Evolutionary conservation across 2,113 vertebrate species (phyloP), one percentile per base, ranked within the genome.

Genomic region (Lycocorax pyrrhopterus): DNA sequence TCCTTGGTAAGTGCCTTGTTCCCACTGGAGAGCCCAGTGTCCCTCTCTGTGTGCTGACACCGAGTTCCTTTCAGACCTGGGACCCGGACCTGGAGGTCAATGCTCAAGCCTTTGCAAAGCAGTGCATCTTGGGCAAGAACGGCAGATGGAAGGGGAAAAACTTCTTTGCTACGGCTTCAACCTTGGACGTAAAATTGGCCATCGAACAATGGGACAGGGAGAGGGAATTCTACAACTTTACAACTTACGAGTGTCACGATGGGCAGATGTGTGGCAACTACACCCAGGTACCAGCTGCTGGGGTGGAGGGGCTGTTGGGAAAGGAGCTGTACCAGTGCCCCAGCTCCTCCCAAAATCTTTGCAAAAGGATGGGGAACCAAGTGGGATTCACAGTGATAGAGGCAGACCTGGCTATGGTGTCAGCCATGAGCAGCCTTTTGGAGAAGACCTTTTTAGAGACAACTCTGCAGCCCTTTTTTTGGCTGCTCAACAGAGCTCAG

Each of bases 101-200:
- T 74, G 98, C 98, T 71, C 96, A 98, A 75, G 83, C 62, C 37
- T 96, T 97, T 0, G 97, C 98, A 4, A 58, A 92, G 58, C 93
- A 97, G 8, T 98, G 98, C 69, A 83, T 83, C 56, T 98, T 97
- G 98, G 92, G 80, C 23, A 97, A 98, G 95, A 98, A 98, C 19
- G 90, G 97, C 5, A 9, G 32, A 12, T 4, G 17, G 30, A 32
- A 12, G 4, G 11, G 30, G 52, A 53, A 8, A 56, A 98, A 98
- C 87, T 78, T 98, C 82, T 98, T 98, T 4, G 95, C 97, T 47
- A 96, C 94, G 46, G 85, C 91, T 2, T 97, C 96, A 9, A 56
- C 75, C 27, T 33, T 98, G 94, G 95, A 98, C 10, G 55, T 98
- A 29, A 89, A 96, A 8, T 44, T 86, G 2, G 97, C 97, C 0